These are phyloP conservation scores for Habroteleia sp. DNA, from an alignment of 2,888 invertebrate genomes.

Conservation along the genomic window DNA sequence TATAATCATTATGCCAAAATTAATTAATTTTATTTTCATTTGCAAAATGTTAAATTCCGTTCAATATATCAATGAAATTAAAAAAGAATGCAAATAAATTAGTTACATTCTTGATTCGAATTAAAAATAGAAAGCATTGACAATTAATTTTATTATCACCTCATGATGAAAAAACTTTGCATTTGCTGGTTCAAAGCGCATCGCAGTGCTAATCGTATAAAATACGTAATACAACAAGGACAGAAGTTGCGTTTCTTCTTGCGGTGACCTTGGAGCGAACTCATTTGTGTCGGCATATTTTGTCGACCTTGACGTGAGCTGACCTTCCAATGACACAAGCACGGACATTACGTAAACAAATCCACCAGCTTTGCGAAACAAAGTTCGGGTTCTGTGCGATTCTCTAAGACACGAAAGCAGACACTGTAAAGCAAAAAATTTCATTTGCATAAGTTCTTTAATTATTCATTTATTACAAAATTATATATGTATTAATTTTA, in stretches of 20 bases:
- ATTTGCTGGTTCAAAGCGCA: conserved; percentile 99
- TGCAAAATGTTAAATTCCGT: too few species aligned
- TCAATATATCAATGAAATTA: too few species aligned
- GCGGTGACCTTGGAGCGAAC: conserved; percentile 69
- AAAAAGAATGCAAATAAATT: too few species aligned
- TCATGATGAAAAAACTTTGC: conserved; percentile 99
- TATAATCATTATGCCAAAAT: too few species aligned
- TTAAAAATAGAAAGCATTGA: too few species aligned
- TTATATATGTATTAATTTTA: too few species aligned
- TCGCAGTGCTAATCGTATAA: conserved; percentile 96
- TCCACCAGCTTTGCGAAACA: conserved; percentile 98
- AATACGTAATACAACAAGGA: conserved; percentile 93
- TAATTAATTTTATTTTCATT: too few species aligned
- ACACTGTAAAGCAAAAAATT: conserved; percentile 81
- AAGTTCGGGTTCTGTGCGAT: conserved; percentile 97
- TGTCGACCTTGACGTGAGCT: conserved; percentile 83
- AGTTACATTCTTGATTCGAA: too few species aligned
- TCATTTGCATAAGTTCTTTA: too few species aligned
- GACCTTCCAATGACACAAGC: conserved; percentile 94
- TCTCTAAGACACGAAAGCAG: conserved; percentile 94
- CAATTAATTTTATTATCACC: too few species aligned
- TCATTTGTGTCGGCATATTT: conserved; percentile 78
- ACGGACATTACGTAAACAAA: conserved; percentile 99
- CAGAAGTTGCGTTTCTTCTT: conserved; percentile 85
- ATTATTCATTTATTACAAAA: too few species aligned